phyloP scores from a whole-genome alignment of 35 echinoderm and acorn worm genomes.

The Nesometra sesokonis region DNA sequence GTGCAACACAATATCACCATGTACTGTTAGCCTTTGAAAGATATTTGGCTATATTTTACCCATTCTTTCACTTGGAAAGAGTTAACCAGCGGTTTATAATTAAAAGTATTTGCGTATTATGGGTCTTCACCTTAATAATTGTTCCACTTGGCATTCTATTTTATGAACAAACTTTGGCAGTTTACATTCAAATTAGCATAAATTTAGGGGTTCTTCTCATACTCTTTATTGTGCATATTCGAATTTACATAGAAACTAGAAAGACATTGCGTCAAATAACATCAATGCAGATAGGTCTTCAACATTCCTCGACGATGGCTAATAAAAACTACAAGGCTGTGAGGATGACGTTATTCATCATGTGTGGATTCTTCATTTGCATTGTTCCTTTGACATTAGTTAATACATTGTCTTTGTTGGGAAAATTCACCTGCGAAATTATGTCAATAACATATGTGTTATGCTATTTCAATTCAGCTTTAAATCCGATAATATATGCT shows the following conservation, averaged over 20 bases:
- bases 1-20: neutral
- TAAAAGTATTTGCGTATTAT: neutral
- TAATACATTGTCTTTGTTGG: neutral
- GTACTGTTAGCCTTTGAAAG: neutral
- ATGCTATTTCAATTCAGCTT: neutral
- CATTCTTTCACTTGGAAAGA: neutral
- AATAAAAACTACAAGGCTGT: neutral
- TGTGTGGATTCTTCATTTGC: neutral
- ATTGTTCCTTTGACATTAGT: neutral
- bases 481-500: neutral
- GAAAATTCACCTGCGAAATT: neutral
- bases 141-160: neutral
- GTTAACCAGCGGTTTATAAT: neutral
- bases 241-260: neutral
- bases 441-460: neutral
- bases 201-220: neutral
- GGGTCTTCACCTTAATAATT: neutral
- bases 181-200: neutral
- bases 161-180: neutral
- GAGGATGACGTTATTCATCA: neutral
- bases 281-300: neutral
- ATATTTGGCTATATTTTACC: neutral
- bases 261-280: neutral
- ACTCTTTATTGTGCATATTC: neutral
- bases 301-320: too few species aligned